Conservation (phyloP, 2,797 vertebrate genomes). For the Sebastiscus tertius region DNA sequence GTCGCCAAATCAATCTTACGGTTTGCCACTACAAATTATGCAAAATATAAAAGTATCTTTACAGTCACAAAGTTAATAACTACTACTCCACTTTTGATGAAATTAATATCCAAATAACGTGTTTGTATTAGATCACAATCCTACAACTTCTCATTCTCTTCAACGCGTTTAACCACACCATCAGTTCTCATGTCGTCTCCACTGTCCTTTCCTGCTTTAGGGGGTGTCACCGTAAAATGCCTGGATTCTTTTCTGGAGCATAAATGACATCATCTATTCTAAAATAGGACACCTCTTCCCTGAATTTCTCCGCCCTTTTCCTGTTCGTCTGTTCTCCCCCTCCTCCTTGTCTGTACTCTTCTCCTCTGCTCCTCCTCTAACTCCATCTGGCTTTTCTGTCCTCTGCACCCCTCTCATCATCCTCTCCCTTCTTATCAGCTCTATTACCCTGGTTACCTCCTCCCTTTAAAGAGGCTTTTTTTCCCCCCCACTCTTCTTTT, state of each 20-base stretch:
- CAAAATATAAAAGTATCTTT: neutral
- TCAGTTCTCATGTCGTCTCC: neutral
- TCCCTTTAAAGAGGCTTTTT: neutral
- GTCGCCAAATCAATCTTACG: no score
- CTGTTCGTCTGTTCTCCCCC: constrained; percentile 13
- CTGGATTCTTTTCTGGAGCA: constrained; percentile 23
- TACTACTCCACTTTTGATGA: neutral
- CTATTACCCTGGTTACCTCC: neutral
- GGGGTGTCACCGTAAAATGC: neutral
- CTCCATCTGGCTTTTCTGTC: constrained; percentile 37
- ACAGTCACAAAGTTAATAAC: neutral
- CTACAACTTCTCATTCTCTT: neutral
- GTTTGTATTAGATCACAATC: neutral
- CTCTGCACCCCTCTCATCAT: neutral
- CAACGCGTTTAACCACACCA: neutral
- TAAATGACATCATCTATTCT: constrained; percentile 23
- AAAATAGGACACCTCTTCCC: constrained; percentile 27
- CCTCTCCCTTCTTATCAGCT: neutral
- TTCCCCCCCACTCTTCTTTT: neutral
- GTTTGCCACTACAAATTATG: neutral
- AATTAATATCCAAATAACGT: neutral
- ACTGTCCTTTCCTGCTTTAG: neutral
- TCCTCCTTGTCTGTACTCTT: constrained; percentile 22
- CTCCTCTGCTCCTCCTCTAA: constrained; percentile 35
- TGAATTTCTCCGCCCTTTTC: constrained; percentile 14